Evolutionary conservation across 2,113 vertebrate species (phyloP), one percentile per base, ranked within the genome.

Genomic region (Cyanocitta stelleri): DNA sequence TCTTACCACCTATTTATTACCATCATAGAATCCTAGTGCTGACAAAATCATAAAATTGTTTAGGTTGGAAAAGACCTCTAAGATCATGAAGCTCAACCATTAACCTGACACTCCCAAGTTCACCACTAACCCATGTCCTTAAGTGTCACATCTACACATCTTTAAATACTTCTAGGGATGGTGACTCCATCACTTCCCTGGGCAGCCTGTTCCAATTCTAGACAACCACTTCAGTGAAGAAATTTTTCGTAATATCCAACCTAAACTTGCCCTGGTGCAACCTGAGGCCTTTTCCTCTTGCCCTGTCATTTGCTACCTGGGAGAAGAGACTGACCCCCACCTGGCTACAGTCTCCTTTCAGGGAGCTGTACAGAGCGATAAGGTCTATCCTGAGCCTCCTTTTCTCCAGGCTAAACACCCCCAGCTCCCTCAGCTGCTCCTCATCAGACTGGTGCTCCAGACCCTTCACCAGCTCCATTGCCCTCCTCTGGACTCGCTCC

Each of bases 341-440:
- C 20, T 10, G 13, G 23, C 33, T 23, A 3, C 61, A 46, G 13
- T 13, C 77, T 75, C 29, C 39, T 13, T 6, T 54, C 69, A 46
- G n/a, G 33, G 6, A 26, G 5, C 0, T 41, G 13, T 0, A 54
- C 4, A 17, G 29, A 48, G 30, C 2, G 6, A 13, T 5, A 6
- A 35, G n/a, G 33, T 48, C 5, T 10, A n/a, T 4, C n/a, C n/a
- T 18, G 20, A 3, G n/a, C 7, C 8, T 75, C 37, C 12, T 69
- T 69, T 46, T 16, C 15, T 13, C 11, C 39, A 68, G 14, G 16
- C 30, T 9, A 14, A 82, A 54, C 29, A 68, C 0, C 7, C 11
- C 9, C 61, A 61, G 20, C 29, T 68, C 39, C 44, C 11, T 46
- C 54, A 74, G 29, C 37, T 15, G 26, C 19, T 52, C 59, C 76